These are phyloP conservation scores for Drosophila nr. fundita DNA, from an alignment of 2,888 invertebrate species.

Conservation along the genomic window DNA sequence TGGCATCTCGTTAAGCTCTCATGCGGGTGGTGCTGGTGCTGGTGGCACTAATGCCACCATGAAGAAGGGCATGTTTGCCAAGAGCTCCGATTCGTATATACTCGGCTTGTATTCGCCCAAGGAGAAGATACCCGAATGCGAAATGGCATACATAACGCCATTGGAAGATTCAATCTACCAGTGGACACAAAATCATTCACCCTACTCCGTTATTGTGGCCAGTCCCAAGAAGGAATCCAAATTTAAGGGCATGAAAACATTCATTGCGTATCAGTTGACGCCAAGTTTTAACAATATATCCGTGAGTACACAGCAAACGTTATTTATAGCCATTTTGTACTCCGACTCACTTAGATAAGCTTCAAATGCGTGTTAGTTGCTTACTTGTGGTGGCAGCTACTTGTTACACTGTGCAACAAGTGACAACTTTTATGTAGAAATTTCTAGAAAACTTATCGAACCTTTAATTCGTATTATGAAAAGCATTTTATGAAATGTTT, in stretches of 20 bases:
- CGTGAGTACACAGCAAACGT: slow-evolving; percentile 86
- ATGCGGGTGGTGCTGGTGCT: slow-evolving; percentile 48
- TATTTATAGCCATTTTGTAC: background rate
- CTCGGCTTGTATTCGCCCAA: slow-evolving; percentile 89
- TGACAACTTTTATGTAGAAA: background rate
- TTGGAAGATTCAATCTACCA: slow-evolving; percentile 90
- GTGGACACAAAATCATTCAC: slow-evolving; percentile 91
- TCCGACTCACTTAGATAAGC: slow-evolving; percentile 16
- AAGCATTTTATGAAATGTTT: background rate
- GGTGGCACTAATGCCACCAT: slow-evolving; percentile 66
- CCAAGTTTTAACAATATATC: slow-evolving; percentile 97
- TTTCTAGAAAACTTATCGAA: background rate
- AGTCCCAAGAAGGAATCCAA: slow-evolving; percentile 99
- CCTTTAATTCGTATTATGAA: background rate
- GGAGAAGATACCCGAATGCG: slow-evolving; percentile 89
- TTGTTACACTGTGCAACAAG: slow-evolving; percentile 29
- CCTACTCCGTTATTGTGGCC: slow-evolving; percentile 94
- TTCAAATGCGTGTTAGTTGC: slow-evolving; percentile 2
- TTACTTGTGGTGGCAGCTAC: slow-evolving; percentile 1
- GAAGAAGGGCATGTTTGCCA: slow-evolving; percentile 95
- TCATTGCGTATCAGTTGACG: slow-evolving; percentile 97
- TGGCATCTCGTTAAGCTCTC: slow-evolving; percentile 84
- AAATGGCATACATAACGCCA: slow-evolving; percentile 90
- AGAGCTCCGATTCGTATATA: slow-evolving; percentile 95
- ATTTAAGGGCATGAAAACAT: slow-evolving; percentile 98